These are phyloP conservation scores for Phengaris arion DNA, from an alignment of 2,888 invertebrate genomes.

Conservation along the genomic window DNA sequence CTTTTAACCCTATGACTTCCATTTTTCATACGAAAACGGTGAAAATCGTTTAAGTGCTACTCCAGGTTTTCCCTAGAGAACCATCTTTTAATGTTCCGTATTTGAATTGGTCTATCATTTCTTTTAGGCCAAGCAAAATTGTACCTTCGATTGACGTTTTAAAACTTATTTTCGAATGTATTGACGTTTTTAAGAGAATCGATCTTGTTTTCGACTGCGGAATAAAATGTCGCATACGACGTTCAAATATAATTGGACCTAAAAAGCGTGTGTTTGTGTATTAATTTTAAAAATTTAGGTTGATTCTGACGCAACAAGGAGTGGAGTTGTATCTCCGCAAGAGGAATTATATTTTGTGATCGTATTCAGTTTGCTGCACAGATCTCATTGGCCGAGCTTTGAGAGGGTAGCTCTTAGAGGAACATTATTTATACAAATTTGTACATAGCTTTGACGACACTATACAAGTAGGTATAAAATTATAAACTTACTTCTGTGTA, in stretches of 20 bases:
- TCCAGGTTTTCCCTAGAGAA: conserved; percentile 74
- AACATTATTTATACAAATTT: background rate
- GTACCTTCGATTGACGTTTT: conserved; percentile 33
- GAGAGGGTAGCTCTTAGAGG: conserved; percentile 38
- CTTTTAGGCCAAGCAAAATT: conserved; percentile 40
- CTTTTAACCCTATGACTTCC: conserved; percentile 40
- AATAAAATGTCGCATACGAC: conserved; percentile 49
- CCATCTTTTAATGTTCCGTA: conserved; percentile 75
- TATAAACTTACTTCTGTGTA: background rate
- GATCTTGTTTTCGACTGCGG: conserved; percentile 59
- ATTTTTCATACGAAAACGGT: conserved; percentile 34
- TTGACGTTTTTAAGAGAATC: conserved; percentile 66
- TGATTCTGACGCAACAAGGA: conserved; percentile 50
- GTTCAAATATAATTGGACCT: conserved; percentile 42
- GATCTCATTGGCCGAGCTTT: conserved; percentile 57
- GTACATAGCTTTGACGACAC: background rate
- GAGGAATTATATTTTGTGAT: conserved; percentile 57
- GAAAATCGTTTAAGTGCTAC: conserved; percentile 47
- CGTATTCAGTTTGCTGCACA: conserved; percentile 49
- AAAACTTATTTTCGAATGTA: conserved; percentile 43
- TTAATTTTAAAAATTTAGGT: conserved; percentile 39
- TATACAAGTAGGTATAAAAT: background rate
- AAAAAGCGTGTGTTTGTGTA: conserved; percentile 34
- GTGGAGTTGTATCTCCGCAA: conserved; percentile 62
- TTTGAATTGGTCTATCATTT: conserved; percentile 72